Evolutionary conservation across 1,140 invertebrate genomes (phyloP), one percentile per base, ranked within the genome.

Genomic region (Leptopilina clavipes): DNA sequence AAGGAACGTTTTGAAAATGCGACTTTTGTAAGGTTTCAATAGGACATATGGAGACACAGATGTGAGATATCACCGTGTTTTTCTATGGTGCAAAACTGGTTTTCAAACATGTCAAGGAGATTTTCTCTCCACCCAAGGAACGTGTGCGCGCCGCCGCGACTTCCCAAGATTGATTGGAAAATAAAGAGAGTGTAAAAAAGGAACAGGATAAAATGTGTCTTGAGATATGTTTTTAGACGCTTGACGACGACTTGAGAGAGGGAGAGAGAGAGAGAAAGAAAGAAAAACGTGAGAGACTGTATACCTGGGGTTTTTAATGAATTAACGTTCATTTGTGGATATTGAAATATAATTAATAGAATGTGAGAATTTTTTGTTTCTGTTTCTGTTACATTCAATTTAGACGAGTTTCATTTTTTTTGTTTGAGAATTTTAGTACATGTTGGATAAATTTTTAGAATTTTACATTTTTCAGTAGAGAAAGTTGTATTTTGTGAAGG

Each of bases 31-130:
- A 9, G 25, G 37, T 40, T 40, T 65, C 59, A 25, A 65, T 14
- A 31, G 22, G 25, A 40, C 37, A 31, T 11, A n/a, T 7, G 25
- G 25, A 65, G 22, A n/a, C 59, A 37, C 59, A 65, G 59, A 65
- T 37, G 22, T 19, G 59, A 65, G 11, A n/a, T 65, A 31, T 31
- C 22, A 65, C 25, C 25, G 14, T 17, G 48, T 52, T 52, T 52
- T 52, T 17, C 48, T 17, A 40, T 6, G n/a, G 37, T 9, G 17
- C 48, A 52, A 17, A 52, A 52, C 48, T 52, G 48, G 48, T 52
- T 52, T 52, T n/a, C 48, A 52, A 52, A 52, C 48, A 52, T 52
- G 48, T 52, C 48, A 52, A 52, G 48, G 48, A 52, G 37, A 40
- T 40, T 40, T 52, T 52, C 17, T 48, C 45, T 52, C 48, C 48